Conservation (phyloP, 2,888 invertebrate species). For the Leucania comma region DNA sequence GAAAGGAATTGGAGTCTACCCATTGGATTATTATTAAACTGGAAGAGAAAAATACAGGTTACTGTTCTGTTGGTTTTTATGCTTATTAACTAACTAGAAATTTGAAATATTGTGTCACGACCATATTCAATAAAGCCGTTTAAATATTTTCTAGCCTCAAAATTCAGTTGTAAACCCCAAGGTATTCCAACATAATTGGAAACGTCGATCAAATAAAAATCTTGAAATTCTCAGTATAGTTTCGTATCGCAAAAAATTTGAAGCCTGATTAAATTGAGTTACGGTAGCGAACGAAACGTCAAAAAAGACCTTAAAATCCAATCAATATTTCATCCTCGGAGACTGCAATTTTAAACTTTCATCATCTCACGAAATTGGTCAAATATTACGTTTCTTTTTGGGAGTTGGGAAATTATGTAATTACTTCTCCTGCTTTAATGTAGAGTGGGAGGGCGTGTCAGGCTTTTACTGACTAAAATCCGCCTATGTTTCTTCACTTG, state of each 20-base stretch:
- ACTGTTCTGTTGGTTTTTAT: too few relatives aligned
- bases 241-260: conserved; percentile 25
- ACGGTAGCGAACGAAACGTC: conserved; percentile 28
- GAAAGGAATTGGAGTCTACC: too few relatives aligned
- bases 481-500: too few relatives aligned
- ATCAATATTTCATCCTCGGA: conserved; percentile 48
- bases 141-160: background rate
- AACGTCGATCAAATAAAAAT: conserved; percentile 45
- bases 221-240: conserved; percentile 13
- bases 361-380: conserved; percentile 4
- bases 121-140: background rate
- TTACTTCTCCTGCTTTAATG: too few relatives aligned
- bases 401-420: too few relatives aligned
- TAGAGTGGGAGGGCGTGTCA: too few relatives aligned
- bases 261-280: conserved; percentile 43
- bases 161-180: background rate
- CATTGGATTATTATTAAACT: too few relatives aligned
- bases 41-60: too few relatives aligned
- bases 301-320: conserved; percentile 33
- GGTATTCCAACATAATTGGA: conserved; percentile 33
- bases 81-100: too few relatives aligned
- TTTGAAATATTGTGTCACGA: background rate
- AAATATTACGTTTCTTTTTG: background rate
- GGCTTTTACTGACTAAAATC: too few relatives aligned
- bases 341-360: conserved; percentile 41